phyloP scores from a whole-genome alignment of 2,797 vertebrate genomes.

The Chloroceryle inda region DNA sequence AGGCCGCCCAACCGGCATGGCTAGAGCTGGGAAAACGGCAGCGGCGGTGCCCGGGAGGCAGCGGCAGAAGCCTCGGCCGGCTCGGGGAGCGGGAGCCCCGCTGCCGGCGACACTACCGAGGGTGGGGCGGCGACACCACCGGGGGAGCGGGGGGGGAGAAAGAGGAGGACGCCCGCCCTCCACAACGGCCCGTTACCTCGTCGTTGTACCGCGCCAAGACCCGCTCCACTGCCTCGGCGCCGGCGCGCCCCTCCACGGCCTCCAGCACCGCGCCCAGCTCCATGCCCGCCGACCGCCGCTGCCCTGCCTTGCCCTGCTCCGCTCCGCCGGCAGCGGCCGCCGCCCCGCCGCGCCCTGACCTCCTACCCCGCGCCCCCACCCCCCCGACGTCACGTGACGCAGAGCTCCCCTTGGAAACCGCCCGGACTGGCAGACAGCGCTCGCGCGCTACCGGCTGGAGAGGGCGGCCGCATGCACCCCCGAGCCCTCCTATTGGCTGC shows the following conservation, averaged over 20 bases:
- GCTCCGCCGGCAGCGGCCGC: background rate
- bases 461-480: rapidly evolving
- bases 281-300: constrained; percentile 74
- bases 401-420: background rate
- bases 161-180: background rate
- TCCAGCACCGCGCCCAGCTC: constrained; percentile 81
- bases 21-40: background rate
- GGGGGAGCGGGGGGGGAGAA: background rate
- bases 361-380: background rate
- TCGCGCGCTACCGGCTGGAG: background rate
- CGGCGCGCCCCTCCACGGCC: constrained; percentile 79
- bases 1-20: background rate
- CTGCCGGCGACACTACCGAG: background rate
- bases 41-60: background rate
- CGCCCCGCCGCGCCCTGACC: background rate
- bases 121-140: background rate
- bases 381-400: background rate
- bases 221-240: constrained; percentile 80
- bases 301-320: background rate
- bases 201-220: constrained; percentile 87
- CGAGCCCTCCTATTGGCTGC: background rate
- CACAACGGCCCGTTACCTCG: constrained; percentile 83
- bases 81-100: no score
- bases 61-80: background rate
- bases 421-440: background rate